A percentile compares a stretch with the other conserved stretches of the same genome.
Evolutionary conservation across 2,888 invertebrate species (phyloP).

Genomic region (Ferdinandea cuprea): DNA sequence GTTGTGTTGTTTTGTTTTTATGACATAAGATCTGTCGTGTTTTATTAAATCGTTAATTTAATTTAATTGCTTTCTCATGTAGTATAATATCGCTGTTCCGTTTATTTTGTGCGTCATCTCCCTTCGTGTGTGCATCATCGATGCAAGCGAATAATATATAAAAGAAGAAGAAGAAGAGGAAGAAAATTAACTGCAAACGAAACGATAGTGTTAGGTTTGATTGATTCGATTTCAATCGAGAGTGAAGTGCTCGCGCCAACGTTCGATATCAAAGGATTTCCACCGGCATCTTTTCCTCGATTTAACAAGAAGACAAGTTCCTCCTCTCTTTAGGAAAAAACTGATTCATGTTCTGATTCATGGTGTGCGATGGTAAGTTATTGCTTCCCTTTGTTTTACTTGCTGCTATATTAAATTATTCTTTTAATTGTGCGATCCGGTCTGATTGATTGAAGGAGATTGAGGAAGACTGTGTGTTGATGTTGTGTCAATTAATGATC

Average conservation of each 20-base stretch:
- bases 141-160: background rate
- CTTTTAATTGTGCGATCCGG: constrained; percentile 67
- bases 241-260: constrained; percentile 24
- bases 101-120: constrained; percentile 3
- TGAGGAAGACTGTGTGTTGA: constrained; percentile 57
- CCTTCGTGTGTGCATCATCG: constrained; percentile 19
- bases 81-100: constrained; percentile 5
- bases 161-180: no score
- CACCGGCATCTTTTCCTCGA: constrained; percentile 43
- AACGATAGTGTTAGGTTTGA: constrained; percentile 66
- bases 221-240: constrained; percentile 65
- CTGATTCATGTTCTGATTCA: constrained; percentile 46
- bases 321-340: background rate
- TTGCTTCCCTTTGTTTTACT: constrained; percentile 43
- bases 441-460: constrained; percentile 61
- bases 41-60: constrained; percentile 40
- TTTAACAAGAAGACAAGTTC: constrained; percentile 32
- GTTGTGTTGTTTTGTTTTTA: background rate
- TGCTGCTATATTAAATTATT: constrained; percentile 45
- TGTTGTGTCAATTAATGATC: constrained; percentile 70
- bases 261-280: constrained; percentile 58
- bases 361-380: constrained; percentile 61
- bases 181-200: constrained; percentile 53
- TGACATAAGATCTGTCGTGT: constrained; percentile 30
- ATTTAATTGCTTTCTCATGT: constrained; percentile 48